phyloP scores from a whole-genome alignment of 2,113 vertebrate species.

The Bettongia penicillata region DNA sequence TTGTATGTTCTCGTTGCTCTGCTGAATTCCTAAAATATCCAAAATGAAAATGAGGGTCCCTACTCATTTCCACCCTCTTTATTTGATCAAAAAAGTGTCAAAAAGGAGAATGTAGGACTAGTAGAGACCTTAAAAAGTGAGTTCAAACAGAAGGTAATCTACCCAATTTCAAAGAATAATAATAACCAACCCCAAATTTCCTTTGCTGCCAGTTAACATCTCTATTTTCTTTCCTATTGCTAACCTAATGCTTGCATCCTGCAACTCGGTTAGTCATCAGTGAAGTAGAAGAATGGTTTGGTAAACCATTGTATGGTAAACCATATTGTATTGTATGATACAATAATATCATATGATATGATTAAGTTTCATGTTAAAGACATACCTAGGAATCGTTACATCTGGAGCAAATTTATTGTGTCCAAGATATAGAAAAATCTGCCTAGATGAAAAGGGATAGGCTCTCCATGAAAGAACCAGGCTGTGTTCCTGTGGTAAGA shows the following conservation, averaged over 20 bases:
- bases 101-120: not conserved
- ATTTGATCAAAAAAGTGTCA: not conserved
- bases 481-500: not conserved
- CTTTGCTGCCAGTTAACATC: not conserved
- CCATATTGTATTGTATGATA: too few relatives aligned
- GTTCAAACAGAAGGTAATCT: not conserved
- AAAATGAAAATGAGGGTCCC: not conserved
- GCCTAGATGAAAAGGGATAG: not conserved
- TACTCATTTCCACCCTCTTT: slow-evolving; percentile 12
- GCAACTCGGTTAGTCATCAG: not conserved
- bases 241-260: not conserved
- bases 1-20: not conserved
- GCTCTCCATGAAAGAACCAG: not conserved
- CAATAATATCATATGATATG: not conserved
- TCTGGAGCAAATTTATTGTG: not conserved
- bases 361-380: not conserved
- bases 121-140: not conserved
- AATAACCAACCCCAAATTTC: not conserved
- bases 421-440: not conserved
- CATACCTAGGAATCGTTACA: not conserved
- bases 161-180: slow-evolving; percentile 33
- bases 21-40: not conserved
- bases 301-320: not conserved
- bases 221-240: not conserved
- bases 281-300: not conserved